Evolutionary conservation across 2,113 vertebrate genomes (phyloP), one percentile per base, ranked within the genome.

Genomic region (Misgurnus mizolepis): DNA sequence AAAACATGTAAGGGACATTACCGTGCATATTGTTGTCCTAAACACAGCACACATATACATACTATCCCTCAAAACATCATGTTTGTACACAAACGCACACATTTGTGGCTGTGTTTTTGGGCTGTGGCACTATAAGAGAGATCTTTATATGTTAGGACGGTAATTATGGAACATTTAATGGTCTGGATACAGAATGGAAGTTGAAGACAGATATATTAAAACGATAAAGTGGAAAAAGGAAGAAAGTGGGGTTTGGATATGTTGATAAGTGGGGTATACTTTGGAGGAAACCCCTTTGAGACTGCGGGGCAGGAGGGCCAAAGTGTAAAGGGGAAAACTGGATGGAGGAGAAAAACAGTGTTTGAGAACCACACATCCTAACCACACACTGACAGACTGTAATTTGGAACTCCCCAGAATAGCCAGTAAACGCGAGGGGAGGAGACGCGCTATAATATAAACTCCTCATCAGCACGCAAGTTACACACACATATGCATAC

Each of bases 391-490:
- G 90, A 91, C 93, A 92, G 87, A 92, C 91, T 94, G 86, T 94
- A 93, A 94, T 94, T 94, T 92, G 89, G 87, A 91, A 89, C 90
- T 89, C 92, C 93, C 91, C 89, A 93, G 91, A 93, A 94, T 93
- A 93, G 93, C 88, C 86, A 75, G 89, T 88, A 91, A 92, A 93
- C 85, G 87, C 89, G 90, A 90, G 87, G 87, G 86, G 86, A 89
- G 86, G 87, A 90, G 89, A 88, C 86, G 85, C 85, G 49, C 84
- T 86, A 89, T 89, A 91, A 92, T 92, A 92, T 91, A 88, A 88
- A 91, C 89, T 91, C 87, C 87, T 89, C 81, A 90, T 87, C 87
- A 91, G 90, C 91, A 92, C 88, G 90, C 91, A 91, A 91, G 87
- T 84, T 81, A 75, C 43, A 83, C 49, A 67, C 66, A 84, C 65